These are phyloP conservation scores for Prochilodus magdalenae DNA, from an alignment of 2,113 vertebrate species.

Conservation along the genomic window DNA sequence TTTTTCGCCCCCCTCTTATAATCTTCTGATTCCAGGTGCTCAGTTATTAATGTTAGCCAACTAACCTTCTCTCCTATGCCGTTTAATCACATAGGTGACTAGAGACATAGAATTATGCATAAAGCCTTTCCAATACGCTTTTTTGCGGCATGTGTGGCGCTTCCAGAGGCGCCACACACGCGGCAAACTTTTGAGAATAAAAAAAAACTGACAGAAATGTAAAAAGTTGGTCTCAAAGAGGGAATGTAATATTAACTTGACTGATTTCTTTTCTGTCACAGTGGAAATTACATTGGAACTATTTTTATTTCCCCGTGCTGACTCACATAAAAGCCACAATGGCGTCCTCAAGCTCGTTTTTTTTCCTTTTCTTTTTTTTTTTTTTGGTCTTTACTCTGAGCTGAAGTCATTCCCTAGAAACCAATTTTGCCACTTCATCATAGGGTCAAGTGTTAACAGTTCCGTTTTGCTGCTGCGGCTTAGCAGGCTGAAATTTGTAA, in stretches of 20 bases:
- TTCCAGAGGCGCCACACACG: constrained; percentile 9
- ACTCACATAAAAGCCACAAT: constrained; percentile 47
- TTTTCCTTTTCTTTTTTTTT: too few relatives aligned
- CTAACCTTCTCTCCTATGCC: neutral
- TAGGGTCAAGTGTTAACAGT: constrained; percentile 77
- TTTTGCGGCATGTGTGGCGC: neutral
- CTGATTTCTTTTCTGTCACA: constrained; percentile 37
- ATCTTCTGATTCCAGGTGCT: constrained; percentile 12
- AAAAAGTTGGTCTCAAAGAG: constrained; percentile 17
- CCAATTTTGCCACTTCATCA: constrained; percentile 68
- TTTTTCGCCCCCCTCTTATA: neutral
- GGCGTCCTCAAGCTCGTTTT: constrained; percentile 46
- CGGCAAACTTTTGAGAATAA: constrained; percentile 2
- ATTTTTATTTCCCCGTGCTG: constrained; percentile 57
- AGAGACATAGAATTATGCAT: constrained; percentile 3
- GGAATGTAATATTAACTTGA: constrained; percentile 39
- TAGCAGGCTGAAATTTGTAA: constrained; percentile 70
- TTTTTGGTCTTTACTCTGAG: constrained; percentile 58
- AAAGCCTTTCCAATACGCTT: neutral
- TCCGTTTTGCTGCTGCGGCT: constrained; percentile 64
- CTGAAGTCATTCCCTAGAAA: constrained; percentile 65
- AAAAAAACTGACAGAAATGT: constrained; percentile 13
- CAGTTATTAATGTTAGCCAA: neutral
- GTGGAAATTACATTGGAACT: constrained; percentile 38
- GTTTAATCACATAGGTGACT: neutral